These are phyloP conservation scores for Periplaneta americana DNA, from an alignment of 1,140 invertebrate species.

Conservation along the genomic window DNA sequence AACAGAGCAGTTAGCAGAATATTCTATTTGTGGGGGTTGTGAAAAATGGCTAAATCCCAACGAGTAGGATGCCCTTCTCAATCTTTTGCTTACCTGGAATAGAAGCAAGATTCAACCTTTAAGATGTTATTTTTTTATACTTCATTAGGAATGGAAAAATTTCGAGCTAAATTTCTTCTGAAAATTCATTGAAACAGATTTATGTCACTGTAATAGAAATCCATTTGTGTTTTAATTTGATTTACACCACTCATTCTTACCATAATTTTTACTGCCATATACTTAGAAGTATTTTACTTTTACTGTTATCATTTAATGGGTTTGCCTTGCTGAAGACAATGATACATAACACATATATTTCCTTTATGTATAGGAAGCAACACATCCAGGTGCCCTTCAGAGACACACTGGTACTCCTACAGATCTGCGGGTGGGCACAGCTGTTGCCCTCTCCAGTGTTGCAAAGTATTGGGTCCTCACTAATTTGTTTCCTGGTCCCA, in stretches of 20 bases:
- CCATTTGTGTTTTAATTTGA: constrained; percentile 22
- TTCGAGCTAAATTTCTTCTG: no score
- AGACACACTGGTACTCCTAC: constrained; percentile 24
- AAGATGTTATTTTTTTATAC: no score
- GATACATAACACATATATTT: neutral
- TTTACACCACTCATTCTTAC: neutral
- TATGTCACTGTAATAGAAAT: constrained; percentile 23
- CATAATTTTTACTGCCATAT: neutral
- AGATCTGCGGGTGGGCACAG: constrained; percentile 45
- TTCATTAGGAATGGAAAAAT: no score
- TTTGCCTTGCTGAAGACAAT: neutral
- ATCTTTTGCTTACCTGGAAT: no score
- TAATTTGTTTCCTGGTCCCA: constrained; percentile 53
- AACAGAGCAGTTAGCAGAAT: no score
- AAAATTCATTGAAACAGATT: no score
- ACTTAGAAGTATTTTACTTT: constrained; percentile 30
- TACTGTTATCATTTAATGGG: constrained; percentile 30
- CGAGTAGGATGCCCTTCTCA: no score
- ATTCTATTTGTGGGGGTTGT: no score
- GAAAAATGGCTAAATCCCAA: no score
- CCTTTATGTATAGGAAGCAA: constrained; percentile 35
- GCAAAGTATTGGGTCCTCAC: constrained; percentile 62
- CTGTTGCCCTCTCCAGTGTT: constrained; percentile 48
- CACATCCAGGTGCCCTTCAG: constrained; percentile 30
- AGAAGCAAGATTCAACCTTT: no score